Evolutionary conservation across 2,888 invertebrate species (phyloP), one percentile per base, ranked within the genome.

Genomic region (Chrysomela aeneicollis): DNA sequence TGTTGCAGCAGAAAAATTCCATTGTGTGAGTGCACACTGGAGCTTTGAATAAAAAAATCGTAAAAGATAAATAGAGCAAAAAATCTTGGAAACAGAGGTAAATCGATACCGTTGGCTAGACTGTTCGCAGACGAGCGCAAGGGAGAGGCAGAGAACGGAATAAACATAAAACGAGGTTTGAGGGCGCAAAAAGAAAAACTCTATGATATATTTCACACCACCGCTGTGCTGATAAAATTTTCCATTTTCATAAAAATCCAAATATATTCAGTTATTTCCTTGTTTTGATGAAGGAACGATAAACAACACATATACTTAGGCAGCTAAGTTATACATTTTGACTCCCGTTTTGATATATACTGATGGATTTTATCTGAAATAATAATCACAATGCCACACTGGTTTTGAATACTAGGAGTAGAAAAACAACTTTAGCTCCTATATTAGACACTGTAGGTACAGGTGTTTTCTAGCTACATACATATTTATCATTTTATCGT

Each of bases 101-200:
- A 73, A 75, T 76, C 76, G 74, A 76, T 76, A 76, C 67, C 70
- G 69, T 66, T 67, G 76, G 75, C 76, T 76, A 76, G 76, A 76
- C 75, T 71, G 71, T 70, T 63, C 65, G 71, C 70, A 76, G 76
- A 76, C 76, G 73, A 66, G 69, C 68, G 71, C 66, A 65, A 71
- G 64, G 62, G 66, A 72, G 69, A 68, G 68, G 70, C 60, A 64
- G 63, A 72, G 63, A 62, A 64, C 66, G 59, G 47, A 53, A 63
- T 63, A 64, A 66, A 53, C 61, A 64, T 66, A 64, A 64, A 66
- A 70, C 69, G 66, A 61, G 67, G 57, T 52, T 52, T 50, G 61
- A 63, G 63, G 50, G 52, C 47, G 49, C 35, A 49, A 26, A 57
- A 63, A 59, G 52, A 61, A 61, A 21, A 47, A 46, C 54, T 49